Evolutionary conservation across 2,888 invertebrate genomes (phyloP).

Genomic region (Arge pagana): DNA sequence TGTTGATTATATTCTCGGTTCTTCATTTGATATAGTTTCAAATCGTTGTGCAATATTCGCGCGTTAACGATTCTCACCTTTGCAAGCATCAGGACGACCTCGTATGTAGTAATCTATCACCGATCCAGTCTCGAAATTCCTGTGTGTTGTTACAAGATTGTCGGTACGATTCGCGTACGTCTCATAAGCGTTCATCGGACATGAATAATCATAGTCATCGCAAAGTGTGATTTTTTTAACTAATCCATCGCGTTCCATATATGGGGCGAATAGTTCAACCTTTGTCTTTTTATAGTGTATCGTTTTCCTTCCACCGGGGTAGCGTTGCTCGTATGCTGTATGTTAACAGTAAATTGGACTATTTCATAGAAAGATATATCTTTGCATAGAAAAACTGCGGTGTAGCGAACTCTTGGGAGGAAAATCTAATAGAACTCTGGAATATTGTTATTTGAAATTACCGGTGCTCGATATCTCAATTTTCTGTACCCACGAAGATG

Average conservation of each 20-base stretch:
- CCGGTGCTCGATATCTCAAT: constrained; percentile 67
- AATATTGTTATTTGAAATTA: constrained; percentile 37
- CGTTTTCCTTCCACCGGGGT: constrained; percentile 72
- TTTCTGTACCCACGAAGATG: constrained; percentile 74
- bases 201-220: constrained; percentile 65
- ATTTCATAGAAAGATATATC: no score
- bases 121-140: constrained; percentile 61
- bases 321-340: constrained; percentile 70
- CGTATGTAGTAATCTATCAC: constrained; percentile 66
- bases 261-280: constrained; percentile 79
- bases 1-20: no score
- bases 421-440: constrained; percentile 3
- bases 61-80: constrained; percentile 60
- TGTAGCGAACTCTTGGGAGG: no score
- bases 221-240: constrained; percentile 67
- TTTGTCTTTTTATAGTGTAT: constrained; percentile 75
- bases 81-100: constrained; percentile 72
- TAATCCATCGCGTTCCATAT: constrained; percentile 74
- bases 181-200: constrained; percentile 48
- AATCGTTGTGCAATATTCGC: neutral
- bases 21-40: neutral
- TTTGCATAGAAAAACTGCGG: no score
- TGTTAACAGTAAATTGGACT: no score
- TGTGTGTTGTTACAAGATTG: constrained; percentile 62
- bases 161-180: constrained; percentile 66